Evolutionary conservation across 2,797 vertebrate species (phyloP).

Genomic region (Chiloscyllium punctatum): DNA sequence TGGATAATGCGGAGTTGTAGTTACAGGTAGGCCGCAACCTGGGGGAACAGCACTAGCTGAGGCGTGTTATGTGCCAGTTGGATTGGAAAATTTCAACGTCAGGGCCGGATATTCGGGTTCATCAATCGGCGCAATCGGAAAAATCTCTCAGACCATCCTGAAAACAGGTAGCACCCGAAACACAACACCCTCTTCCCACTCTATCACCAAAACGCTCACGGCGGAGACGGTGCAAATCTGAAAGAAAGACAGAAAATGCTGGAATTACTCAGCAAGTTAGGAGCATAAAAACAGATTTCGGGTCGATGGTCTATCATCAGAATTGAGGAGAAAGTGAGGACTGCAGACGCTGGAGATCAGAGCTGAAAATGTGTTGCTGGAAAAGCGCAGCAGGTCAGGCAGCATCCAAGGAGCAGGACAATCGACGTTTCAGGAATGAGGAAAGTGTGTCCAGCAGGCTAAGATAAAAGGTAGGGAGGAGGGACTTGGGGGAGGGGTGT

Average conservation of each 20-base stretch:
- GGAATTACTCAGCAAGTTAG: not conserved
- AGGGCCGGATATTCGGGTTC: not conserved
- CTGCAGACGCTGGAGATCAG: too few species aligned
- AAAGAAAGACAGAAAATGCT: too few species aligned
- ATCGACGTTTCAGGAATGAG: too few species aligned
- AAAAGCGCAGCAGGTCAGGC: too few species aligned
- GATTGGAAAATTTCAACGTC: not conserved
- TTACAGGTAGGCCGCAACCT: not conserved
- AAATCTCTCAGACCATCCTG: not conserved
- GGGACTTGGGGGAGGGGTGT: too few species aligned
- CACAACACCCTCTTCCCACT: not conserved
- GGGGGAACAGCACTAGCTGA: not conserved
- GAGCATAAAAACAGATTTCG: not conserved
- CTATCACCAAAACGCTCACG: not conserved
- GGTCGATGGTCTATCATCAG: not conserved
- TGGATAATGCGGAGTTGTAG: not conserved
- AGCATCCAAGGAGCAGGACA: too few species aligned
- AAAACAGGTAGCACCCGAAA: not conserved
- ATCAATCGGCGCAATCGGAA: not conserved
- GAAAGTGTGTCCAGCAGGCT: too few species aligned
- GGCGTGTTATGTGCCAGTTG: not conserved
- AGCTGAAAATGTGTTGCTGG: too few species aligned
- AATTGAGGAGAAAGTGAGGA: too few species aligned
- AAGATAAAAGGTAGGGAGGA: too few species aligned
- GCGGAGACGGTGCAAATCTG: too few species aligned